These are phyloP conservation scores for Crypturellus tataupa DNA, from an alignment of 2,797 vertebrate genomes.

Conservation along the genomic window DNA sequence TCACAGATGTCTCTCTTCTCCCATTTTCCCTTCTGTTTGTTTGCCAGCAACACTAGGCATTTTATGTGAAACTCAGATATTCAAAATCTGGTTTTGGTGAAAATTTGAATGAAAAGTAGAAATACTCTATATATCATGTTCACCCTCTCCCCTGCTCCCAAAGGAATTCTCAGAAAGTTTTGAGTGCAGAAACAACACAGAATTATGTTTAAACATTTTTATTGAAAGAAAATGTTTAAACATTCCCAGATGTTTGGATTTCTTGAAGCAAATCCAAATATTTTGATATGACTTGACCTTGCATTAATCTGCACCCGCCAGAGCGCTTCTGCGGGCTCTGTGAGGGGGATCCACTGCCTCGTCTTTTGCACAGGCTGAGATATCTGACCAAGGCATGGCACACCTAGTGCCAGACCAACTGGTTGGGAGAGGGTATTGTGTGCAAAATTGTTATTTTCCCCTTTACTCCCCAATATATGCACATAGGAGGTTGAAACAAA, in stretches of 20 bases:
- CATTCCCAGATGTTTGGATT: constrained; percentile 1
- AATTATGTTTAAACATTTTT: background rate
- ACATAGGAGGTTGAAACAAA: background rate
- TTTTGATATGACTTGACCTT: background rate
- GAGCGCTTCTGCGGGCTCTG: background rate
- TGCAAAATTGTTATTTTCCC: background rate
- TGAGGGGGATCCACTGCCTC: background rate
- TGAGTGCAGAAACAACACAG: background rate
- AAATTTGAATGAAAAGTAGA: background rate
- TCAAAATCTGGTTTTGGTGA: background rate
- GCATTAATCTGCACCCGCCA: background rate
- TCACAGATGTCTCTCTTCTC: background rate
- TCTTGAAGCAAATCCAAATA: background rate
- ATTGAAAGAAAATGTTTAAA: constrained; percentile 15
- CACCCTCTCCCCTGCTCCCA: background rate
- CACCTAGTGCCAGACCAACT: background rate
- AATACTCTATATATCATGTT: background rate
- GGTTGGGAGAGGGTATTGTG: background rate
- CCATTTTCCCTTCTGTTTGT: background rate
- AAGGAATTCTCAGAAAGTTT: background rate
- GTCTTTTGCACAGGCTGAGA: background rate
- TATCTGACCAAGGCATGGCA: background rate
- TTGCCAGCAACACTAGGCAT: background rate
- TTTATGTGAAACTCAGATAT: background rate
- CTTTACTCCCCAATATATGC: fast-evolving